phyloP scores from a whole-genome alignment of 2,888 invertebrate species.

The Vanessa cardui region DNA sequence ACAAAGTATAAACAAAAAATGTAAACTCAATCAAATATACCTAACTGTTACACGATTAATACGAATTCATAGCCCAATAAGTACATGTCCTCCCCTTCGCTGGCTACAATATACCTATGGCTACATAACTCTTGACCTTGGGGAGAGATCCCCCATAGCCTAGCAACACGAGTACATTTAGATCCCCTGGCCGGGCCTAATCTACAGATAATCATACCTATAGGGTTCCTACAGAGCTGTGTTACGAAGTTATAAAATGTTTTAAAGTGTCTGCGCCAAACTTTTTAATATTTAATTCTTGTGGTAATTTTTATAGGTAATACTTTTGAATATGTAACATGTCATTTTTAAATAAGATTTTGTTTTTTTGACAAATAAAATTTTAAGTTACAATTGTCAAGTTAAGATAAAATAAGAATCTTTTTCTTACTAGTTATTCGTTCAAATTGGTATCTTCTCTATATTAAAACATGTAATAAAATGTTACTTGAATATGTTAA shows the following conservation, averaged over 20 bases:
- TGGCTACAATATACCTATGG: slow-evolving; percentile 56
- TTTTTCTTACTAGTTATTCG: too few species aligned
- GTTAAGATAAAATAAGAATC: too few species aligned
- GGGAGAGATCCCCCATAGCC: slow-evolving; percentile 73
- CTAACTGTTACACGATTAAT: slow-evolving; percentile 38
- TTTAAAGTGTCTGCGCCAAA: slow-evolving; percentile 38
- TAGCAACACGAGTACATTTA: slow-evolving; percentile 73
- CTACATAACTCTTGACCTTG: slow-evolving; percentile 77
- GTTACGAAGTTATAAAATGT: slow-evolving; percentile 59
- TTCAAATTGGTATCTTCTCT: too few species aligned
- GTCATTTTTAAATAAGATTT: too few species aligned
- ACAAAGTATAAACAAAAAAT: background rate
- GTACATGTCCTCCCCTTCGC: slow-evolving; percentile 55
- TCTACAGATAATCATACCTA: slow-evolving; percentile 75
- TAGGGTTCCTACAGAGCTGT: slow-evolving; percentile 64
- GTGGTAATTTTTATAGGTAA: background rate
- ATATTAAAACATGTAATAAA: too few species aligned
- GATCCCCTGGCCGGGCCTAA: slow-evolving; percentile 72
- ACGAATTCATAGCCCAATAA: slow-evolving; percentile 40
- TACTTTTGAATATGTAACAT: background rate
- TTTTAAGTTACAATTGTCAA: too few species aligned
- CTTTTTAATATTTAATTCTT: background rate
- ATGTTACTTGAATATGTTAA: too few species aligned
- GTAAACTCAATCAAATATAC: slow-evolving; percentile 32
- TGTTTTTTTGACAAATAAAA: too few species aligned